Base-by-base conservation (phyloP, 2,797 vertebrate species). In the Sebastolobus altivelis region DNA sequence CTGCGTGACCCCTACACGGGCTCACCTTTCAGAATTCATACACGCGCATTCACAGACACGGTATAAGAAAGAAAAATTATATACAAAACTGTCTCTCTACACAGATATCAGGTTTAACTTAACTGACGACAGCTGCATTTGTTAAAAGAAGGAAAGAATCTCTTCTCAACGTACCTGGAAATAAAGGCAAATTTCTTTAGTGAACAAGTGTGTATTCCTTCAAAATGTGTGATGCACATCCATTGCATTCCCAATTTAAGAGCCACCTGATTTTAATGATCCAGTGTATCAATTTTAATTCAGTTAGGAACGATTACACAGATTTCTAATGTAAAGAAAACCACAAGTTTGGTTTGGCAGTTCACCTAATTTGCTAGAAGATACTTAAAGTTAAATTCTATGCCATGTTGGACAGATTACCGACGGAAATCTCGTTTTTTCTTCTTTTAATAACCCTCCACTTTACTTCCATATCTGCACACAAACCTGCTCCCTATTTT, bases 11-110 rank as follows among this genome's bases (percentile, higher is more conserved):
- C 77, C n/a, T 49, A 68, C 52, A 81, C 55, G 55, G 75, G 56
- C 84, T 83, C 66, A 79, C 72, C 72, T 82, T 87, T 85, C 79
- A 83, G 67, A 82, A 77, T 35, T 38, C 75, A 78, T 68, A 84
- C 75, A 81, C 77, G 72, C 52, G 14, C 55, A 74, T 52, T 61
- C 49, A 82, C 62, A 82, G 37, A 84, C 58, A 77, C 14, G 63
- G 31, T 49, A 29, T 55, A 73, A 72, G 59, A 85, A 86, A 81
- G 27, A 79, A 77, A 60, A 81, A 70, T 40, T 33, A 92, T 70
- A 52, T 83, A 87, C 79, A 91, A 89, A 84, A 87, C 52, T 25
- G 35, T 81, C 56, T 77, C 59, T 69, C 40, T 20, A 61, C 25
- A 75, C 66, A 87, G 7, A 73, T 60, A 54, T 69, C 49, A 59